These are phyloP conservation scores for Dermolepida albohirtum DNA, from an alignment of 2,888 invertebrate species.

Conservation along the genomic window DNA sequence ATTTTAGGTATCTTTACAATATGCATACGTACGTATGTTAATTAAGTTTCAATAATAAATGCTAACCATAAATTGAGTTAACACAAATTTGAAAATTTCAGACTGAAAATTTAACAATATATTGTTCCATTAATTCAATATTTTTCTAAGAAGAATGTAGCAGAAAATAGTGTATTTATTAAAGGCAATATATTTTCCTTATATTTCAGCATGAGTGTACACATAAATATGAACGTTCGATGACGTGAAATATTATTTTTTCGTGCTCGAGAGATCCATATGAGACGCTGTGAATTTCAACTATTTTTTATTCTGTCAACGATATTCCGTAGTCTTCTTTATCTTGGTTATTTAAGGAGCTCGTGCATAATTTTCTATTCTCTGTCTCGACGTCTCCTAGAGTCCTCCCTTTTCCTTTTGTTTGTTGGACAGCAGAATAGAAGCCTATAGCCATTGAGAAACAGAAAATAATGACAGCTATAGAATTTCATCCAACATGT, in stretches of 20 bases:
- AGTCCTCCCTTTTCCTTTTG: constrained; percentile 9
- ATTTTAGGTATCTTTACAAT: no score
- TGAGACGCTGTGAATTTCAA: constrained; percentile 14
- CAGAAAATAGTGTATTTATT: no score
- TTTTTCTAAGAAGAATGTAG: no score
- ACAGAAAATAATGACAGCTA: constrained; percentile 22
- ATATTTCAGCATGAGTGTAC: no score
- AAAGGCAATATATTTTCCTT: no score
- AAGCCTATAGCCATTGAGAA: constrained; percentile 8
- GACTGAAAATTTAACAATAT: no score
- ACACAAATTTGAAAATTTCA: no score
- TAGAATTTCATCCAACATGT: constrained; percentile 2
- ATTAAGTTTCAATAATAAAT: no score
- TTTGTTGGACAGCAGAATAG: constrained; percentile 2
- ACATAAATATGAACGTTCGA: no score
- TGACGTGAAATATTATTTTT: constrained; percentile 9
- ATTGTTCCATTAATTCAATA: no score
- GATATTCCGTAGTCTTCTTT: constrained; percentile 8
- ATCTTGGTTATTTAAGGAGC: constrained; percentile 24
- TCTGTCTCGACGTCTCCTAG: constrained; percentile 12
- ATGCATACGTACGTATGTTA: no score
- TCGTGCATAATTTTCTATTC: constrained; percentile 32
- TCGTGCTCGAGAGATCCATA: neutral
- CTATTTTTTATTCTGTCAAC: constrained; percentile 33
- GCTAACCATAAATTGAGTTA: no score